These are phyloP conservation scores for Bujurquina vittata DNA, from an alignment of 2,113 vertebrate genomes.

Conservation along the genomic window DNA sequence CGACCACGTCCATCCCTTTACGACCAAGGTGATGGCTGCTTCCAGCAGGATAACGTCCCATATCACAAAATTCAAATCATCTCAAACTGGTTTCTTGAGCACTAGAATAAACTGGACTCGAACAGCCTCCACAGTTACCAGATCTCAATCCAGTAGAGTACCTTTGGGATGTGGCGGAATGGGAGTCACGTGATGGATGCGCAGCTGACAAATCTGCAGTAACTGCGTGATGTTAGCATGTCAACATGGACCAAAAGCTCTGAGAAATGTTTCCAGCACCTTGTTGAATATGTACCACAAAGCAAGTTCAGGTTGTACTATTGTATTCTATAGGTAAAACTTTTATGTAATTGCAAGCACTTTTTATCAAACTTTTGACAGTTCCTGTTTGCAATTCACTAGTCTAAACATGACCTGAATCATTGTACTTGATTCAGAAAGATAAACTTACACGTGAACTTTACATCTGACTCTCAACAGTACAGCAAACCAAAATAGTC, in stretches of 20 bases:
- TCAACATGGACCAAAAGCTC: not conserved
- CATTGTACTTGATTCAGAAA: not conserved
- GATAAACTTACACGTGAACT: not conserved
- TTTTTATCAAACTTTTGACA: not conserved
- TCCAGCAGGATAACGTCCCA: not conserved
- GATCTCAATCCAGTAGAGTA: not conserved
- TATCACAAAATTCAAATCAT: not conserved
- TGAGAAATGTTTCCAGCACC: too few species aligned
- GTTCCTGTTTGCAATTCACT: not conserved
- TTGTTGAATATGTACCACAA: accelerated
- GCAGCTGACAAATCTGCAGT: not conserved
- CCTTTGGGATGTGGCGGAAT: not conserved
- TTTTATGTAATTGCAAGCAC: too few species aligned
- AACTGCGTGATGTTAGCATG: not conserved
- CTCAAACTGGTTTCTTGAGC: not conserved
- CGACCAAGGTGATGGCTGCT: not conserved
- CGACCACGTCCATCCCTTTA: not conserved
- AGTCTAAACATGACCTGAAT: not conserved
- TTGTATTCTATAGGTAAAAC: too few species aligned
- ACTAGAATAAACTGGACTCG: not conserved
- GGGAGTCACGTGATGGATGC: not conserved
- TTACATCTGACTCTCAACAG: not conserved
- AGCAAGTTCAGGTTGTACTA: not conserved
- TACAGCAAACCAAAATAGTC: not conserved
- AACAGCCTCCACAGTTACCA: not conserved